A percentile compares a stretch with the other conserved stretches of the same genome.
Evolutionary conservation across 2,888 invertebrate genomes (phyloP).

Genomic region (Apodemia duryi): DNA sequence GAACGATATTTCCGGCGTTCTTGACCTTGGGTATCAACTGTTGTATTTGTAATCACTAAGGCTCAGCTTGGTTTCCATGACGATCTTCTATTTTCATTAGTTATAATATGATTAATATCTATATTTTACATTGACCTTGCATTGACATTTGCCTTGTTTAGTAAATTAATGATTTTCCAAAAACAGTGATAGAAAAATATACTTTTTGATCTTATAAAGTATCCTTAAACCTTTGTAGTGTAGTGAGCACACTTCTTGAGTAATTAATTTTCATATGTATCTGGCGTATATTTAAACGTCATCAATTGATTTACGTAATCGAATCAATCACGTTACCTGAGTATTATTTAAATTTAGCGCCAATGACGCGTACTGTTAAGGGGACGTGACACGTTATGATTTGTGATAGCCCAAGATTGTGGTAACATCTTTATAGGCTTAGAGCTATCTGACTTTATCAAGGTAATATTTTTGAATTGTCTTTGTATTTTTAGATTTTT

Average conservation of each 20-base stretch:
- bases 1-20: not conserved
- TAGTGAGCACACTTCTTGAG: not conserved
- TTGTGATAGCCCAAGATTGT: too few relatives aligned
- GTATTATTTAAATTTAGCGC: not conserved
- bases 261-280: not conserved
- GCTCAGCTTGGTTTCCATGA: not conserved
- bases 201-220: not conserved
- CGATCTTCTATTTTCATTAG: not conserved
- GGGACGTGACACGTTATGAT: not conserved
- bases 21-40: not conserved
- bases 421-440: too few relatives aligned
- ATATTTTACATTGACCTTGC: not conserved
- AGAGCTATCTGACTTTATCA: too few relatives aligned
- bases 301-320: not conserved
- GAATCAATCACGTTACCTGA: not conserved
- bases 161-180: not conserved
- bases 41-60: not conserved
- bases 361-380: not conserved
- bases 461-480: too few relatives aligned
- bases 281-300: not conserved
- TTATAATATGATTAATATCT: not conserved
- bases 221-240: not conserved
- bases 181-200: not conserved
- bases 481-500: too few relatives aligned
- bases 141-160: not conserved